Conservation (phyloP, 2,113 vertebrate species). For the Psephotus haematonotus region DNA sequence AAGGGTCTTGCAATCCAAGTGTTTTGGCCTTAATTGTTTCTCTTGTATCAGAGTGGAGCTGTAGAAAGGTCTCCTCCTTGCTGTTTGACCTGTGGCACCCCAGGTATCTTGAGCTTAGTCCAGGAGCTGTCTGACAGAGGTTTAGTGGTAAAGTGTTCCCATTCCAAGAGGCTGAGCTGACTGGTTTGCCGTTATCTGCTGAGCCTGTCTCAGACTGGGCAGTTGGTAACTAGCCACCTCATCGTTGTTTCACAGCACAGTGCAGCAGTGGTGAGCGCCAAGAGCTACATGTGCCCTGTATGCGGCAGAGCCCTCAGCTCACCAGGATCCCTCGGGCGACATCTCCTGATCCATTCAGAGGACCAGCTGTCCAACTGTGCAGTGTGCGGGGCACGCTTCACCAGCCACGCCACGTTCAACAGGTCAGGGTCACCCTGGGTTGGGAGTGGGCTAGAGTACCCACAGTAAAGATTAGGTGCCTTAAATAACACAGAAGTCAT, state of each 20-base stretch:
- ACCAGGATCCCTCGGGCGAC: conserved; percentile 92
- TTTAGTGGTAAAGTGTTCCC: neutral
- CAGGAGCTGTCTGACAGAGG: neutral
- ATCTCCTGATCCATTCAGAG: conserved; percentile 96
- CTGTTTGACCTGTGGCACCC: neutral
- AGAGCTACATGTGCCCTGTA: conserved; percentile 94
- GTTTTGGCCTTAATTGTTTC: neutral
- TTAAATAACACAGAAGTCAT: neutral
- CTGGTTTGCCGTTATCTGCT: neutral
- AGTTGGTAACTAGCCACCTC: neutral
- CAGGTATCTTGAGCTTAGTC: neutral
- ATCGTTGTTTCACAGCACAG: conserved; percentile 85
- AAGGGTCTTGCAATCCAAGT: neutral
- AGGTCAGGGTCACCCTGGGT: conserved; percentile 78
- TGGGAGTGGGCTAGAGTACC: neutral
- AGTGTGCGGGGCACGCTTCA: conserved; percentile 93
- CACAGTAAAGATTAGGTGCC: neutral
- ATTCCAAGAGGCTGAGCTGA: neutral
- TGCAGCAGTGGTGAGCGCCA: conserved; percentile 87
- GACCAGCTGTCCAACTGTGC: conserved; percentile 97
- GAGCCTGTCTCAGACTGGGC: neutral
- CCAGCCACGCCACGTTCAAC: conserved; percentile 94
- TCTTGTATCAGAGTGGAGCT: neutral
- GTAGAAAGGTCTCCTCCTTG: neutral
- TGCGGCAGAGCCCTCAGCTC: conserved; percentile 96